Base-by-base conservation (phyloP, 2,888 invertebrate genomes). In the Mellilla xanthometata region DNA sequence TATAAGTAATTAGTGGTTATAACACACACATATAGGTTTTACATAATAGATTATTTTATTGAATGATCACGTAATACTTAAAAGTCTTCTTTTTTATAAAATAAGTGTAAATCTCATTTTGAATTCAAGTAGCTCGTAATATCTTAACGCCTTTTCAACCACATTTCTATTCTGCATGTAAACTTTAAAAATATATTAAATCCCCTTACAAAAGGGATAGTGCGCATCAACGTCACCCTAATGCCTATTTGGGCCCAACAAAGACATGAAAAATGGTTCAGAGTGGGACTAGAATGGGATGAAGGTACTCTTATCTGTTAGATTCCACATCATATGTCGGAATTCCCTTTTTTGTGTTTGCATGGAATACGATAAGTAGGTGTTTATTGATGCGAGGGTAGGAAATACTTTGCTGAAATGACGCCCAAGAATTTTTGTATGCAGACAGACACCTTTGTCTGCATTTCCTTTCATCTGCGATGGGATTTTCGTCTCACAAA, bases 221-320 rank as follows among this genome's bases (percentile, higher is more conserved):
- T 76, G 49, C 50, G 53, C 55, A 58, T 58, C 58, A 53, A 63
- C 66, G 73, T 69, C 78, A 73, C 82, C 80, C 81, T 80, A 73
- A 80, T 78, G 74, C 77, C 76, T 80, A 78, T 71, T 73, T 69
- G 70, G 65, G 60, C 64, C 67, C 77, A 80, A 86, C 86, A 84
- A 87, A 84, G 83, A 69, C 80, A 75, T 86, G 85, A 86, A 84
- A 86, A 87, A 87, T 86, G 84, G 82, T 76, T 70, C 73, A 68
- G 67, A 71, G 72, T 73, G 75, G 75, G 72, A 71, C 80, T 72
- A 79, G 78, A 83, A 85, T 78, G 68, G 82, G 81, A 85, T 84
- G 72, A 79, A 81, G 76, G 81, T 77, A 74, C 68, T 71, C 76
- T 84, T 84, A 84, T 84, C 83, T 83, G 72, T 68, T 65, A 70